These are phyloP conservation scores for Leptonema lineaticorne DNA, from an alignment of 1,140 invertebrate species.

Conservation along the genomic window DNA sequence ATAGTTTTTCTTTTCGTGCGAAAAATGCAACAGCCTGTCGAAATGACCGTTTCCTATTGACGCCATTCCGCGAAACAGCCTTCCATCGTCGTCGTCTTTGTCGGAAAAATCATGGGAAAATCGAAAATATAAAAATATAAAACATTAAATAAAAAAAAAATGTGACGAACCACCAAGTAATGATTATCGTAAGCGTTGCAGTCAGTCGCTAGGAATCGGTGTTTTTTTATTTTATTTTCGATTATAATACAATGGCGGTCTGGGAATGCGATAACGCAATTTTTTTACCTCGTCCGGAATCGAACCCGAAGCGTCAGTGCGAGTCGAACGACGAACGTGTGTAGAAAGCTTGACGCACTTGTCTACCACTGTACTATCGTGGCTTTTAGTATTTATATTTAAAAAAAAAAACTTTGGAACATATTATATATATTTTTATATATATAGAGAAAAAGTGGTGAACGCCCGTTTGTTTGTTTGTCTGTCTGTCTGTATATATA, in stretches of 20 bases:
- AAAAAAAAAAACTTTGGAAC: too few species aligned
- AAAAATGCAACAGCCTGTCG: too few species aligned
- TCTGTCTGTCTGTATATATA: too few species aligned
- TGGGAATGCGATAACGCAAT: conserved; percentile 21
- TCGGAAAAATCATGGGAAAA: too few species aligned
- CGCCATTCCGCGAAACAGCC: too few species aligned
- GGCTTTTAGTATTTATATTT: background rate
- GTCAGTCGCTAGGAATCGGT: background rate
- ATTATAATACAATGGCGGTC: conserved; percentile 27
- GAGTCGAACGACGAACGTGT: conserved; percentile 20
- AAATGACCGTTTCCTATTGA: too few species aligned
- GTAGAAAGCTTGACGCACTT: conserved; percentile 42
- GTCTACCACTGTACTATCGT: background rate
- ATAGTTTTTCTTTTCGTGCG: too few species aligned
- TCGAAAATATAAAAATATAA: too few species aligned
- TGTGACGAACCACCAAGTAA: background rate
- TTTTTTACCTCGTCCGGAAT: background rate
- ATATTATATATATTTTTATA: too few species aligned
- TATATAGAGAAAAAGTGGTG: too few species aligned
- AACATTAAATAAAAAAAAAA: conserved; percentile 2
- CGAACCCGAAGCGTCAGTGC: background rate
- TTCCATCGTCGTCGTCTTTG: too few species aligned
- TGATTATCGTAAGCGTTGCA: background rate
- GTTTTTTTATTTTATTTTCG: background rate
- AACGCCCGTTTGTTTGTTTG: too few species aligned